Conservation (phyloP, 2,888 invertebrate genomes). For the Diaperis boleti region DNA sequence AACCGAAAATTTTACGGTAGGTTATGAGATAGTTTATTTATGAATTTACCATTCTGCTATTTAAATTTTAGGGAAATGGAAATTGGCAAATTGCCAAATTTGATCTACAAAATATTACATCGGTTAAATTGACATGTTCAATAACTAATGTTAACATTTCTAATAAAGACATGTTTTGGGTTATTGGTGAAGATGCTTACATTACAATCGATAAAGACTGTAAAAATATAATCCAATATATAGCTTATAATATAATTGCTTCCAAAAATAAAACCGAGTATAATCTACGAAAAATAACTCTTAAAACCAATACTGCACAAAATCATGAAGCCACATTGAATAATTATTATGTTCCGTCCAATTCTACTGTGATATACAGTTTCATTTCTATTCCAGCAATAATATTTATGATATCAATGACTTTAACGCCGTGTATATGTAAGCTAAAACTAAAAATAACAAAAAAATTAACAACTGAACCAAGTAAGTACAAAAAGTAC, state of each 20-base stretch:
- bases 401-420: background rate
- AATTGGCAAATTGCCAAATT: background rate
- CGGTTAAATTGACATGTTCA: background rate
- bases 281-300: background rate
- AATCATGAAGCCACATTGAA: too few species aligned
- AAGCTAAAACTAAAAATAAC: background rate
- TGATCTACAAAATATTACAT: background rate
- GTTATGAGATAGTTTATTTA: too few species aligned
- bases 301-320: too few species aligned
- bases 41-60: too few species aligned
- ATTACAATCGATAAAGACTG: background rate
- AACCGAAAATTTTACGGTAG: background rate
- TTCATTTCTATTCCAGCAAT: background rate
- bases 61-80: constrained; percentile 7
- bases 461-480: background rate
- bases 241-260: background rate
- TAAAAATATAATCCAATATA: background rate
- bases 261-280: background rate
- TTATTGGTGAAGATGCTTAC: background rate
- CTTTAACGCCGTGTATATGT: background rate
- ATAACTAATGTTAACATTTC: background rate
- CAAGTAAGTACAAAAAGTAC: background rate
- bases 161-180: background rate
- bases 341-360: too few species aligned
- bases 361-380: background rate